Evolutionary conservation across 2,888 invertebrate genomes (phyloP).

Genomic region (Teleogryllus oceanicus): DNA sequence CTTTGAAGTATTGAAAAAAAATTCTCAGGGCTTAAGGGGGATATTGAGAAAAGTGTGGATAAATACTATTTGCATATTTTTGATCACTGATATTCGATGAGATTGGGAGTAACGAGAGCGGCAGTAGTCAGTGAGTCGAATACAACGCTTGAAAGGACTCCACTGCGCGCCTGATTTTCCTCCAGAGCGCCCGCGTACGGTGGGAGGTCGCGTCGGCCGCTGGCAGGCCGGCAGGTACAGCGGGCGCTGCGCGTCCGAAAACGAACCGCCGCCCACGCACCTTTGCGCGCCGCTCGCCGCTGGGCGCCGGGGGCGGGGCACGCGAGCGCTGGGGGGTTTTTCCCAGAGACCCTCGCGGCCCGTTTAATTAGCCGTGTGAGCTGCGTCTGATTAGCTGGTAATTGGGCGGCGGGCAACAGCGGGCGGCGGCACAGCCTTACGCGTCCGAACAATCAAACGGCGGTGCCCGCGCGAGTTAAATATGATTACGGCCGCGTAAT

Average conservation of each 20-base stretch:
- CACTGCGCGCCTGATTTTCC: no score
- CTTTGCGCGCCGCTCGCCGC: not conserved
- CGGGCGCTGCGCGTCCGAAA: not conserved
- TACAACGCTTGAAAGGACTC: no score
- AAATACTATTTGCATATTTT: no score
- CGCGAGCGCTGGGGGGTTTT: not conserved
- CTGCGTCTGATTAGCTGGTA: conserved; percentile 18
- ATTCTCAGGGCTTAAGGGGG: no score
- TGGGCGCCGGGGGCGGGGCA: not conserved
- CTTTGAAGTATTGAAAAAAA: no score
- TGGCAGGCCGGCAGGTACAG: no score
- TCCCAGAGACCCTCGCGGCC: not conserved
- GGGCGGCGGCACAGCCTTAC: not conserved
- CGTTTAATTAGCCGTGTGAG: conserved; percentile 18
- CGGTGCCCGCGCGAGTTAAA: not conserved
- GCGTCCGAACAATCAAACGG: conserved; percentile 3
- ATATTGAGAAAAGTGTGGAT: no score
- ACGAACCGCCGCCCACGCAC: not conserved
- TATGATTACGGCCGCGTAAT: not conserved
- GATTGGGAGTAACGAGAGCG: no score
- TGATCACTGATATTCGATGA: no score
- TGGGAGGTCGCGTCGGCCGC: no score
- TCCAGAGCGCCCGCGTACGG: no score
- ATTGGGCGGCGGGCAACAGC: not conserved
- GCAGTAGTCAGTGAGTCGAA: no score